Evolutionary conservation across 2,797 vertebrate species (phyloP).

Genomic region (Rhinatrema bivittatum): DNA sequence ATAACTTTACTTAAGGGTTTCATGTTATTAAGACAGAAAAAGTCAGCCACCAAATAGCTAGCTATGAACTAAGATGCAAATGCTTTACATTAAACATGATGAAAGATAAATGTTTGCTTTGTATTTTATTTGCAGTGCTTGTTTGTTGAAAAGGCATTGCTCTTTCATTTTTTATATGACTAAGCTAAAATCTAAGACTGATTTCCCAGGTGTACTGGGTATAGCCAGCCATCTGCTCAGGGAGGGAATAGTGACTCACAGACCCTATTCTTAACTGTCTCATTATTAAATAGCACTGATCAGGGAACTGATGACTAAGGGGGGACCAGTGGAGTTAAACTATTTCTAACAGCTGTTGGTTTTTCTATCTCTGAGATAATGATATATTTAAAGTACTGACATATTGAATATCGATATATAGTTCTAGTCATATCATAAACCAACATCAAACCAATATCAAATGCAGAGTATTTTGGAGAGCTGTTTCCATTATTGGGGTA

Average conservation of each 20-base stretch:
- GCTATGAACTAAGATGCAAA: no score
- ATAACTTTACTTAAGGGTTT: not conserved
- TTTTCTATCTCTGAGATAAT: not conserved
- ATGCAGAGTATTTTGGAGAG: no score
- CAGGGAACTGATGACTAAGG: conserved; percentile 7
- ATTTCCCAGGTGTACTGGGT: conserved; percentile 17
- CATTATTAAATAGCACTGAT: not conserved
- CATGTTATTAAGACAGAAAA: conserved; percentile 1
- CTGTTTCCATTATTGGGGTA: no score
- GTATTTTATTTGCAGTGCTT: no score
- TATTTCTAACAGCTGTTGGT: conserved; percentile 1
- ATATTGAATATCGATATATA: no score
- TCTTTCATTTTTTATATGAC: conserved; percentile 18
- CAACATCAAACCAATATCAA: no score
- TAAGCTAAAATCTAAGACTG: conserved; percentile 29
- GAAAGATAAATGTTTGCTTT: no score
- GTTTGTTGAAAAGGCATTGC: no score
- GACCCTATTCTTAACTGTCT: conserved; percentile 13
- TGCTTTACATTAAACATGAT: no score
- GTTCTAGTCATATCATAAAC: no score
- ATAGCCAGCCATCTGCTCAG: conserved; percentile 36
- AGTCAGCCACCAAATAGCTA: no score
- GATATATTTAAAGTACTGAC: no score
- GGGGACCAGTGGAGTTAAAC: conserved; percentile 4
- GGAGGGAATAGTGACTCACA: conserved; percentile 10